Evolutionary conservation across 2,888 invertebrate species (phyloP).

Genomic region (Anticlea derivata): DNA sequence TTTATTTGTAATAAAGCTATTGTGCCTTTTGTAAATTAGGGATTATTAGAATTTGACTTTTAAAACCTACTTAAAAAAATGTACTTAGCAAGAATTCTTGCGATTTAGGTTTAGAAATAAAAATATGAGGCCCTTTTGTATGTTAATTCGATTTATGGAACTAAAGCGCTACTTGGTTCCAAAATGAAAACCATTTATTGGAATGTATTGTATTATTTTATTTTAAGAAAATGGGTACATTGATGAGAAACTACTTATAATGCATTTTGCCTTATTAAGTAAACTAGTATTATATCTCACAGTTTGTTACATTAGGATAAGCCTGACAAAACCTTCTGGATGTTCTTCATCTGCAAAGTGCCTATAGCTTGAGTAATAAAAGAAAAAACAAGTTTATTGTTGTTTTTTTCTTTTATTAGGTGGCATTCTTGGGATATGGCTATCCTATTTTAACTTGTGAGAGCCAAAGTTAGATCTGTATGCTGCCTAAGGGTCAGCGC

Average conservation of each 20-base stretch:
- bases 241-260: conserved; percentile 6
- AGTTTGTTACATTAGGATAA: conserved; percentile 18
- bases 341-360: too few relatives aligned
- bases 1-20: conserved; percentile 11
- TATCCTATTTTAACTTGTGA: conserved; percentile 26
- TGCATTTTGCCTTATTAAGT: conserved; percentile 27
- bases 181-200: conserved; percentile 20
- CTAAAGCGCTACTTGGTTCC: conserved; percentile 1
- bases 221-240: conserved; percentile 18
- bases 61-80: conserved; percentile 2
- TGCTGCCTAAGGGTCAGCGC: too few relatives aligned
- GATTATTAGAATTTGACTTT: conserved; percentile 1
- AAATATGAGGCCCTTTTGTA: conserved; percentile 2
- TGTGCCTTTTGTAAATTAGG: conserved; percentile 16
- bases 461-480: conserved; percentile 29
- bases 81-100: conserved; percentile 20
- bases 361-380: too few relatives aligned
- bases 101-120: conserved; percentile 10
- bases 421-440: conserved; percentile 1
- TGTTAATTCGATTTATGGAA: neutral
- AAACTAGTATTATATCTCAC: conserved; percentile 22
- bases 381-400: neutral
- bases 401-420: too few relatives aligned
- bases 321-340: too few relatives aligned
- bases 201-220: conserved; percentile 27